Evolutionary conservation across 64 coral and sea anemone genomes (phyloP).

Genomic region (Astreopora myriophthalma): DNA sequence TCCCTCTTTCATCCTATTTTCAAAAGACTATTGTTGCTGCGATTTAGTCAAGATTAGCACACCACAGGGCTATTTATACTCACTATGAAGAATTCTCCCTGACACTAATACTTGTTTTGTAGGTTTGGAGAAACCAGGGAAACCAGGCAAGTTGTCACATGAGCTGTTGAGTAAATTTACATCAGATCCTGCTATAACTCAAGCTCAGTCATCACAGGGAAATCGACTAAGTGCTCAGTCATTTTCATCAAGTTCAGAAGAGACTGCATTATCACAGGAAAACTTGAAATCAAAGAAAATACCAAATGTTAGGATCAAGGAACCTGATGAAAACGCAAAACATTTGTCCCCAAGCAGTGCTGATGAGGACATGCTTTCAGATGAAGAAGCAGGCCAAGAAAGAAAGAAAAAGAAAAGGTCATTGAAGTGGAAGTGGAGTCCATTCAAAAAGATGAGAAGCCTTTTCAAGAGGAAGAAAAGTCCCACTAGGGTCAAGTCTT

Average conservation of each 20-base stretch:
- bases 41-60: too few relatives aligned
- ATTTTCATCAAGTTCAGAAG: conserved; percentile 45
- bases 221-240: background rate
- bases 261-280: conserved; percentile 50
- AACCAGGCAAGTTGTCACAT: conserved; percentile 60
- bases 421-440: conserved; percentile 62
- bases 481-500: conserved; percentile 61
- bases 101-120: background rate
- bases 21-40: too few relatives aligned
- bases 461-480: conserved; percentile 61
- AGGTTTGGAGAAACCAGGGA: conserved; percentile 34
- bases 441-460: conserved; percentile 61
- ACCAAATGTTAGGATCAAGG: conserved; percentile 23
- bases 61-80: background rate
- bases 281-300: conserved; percentile 1
- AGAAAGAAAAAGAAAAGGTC: conserved; percentile 60
- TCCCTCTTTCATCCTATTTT: too few relatives aligned
- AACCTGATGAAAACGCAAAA: background rate
- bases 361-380: conserved; percentile 35
- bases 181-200: conserved; percentile 6
- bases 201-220: background rate
- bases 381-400: conserved; percentile 1
- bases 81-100: background rate
- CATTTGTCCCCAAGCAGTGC: conserved; percentile 22
- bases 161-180: conserved; percentile 53